Base-by-base conservation (phyloP, 2,113 vertebrate genomes). In the Otis tarda region DNA sequence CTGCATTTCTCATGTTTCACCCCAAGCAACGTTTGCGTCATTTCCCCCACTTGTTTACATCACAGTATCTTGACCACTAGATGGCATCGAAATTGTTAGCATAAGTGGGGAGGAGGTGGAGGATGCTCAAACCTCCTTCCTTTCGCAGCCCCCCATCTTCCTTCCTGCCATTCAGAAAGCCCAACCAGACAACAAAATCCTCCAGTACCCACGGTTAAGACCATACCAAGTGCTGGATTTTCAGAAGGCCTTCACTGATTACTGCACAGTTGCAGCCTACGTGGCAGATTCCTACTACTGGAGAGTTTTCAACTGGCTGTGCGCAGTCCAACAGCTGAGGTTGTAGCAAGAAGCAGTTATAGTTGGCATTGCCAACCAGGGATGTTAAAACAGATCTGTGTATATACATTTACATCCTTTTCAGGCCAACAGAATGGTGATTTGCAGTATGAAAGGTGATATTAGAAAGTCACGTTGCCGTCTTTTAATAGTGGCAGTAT, bases 31-130 rank as follows among this genome's bases (percentile, higher is more conserved):
- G 52, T 39, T 81, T 86, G 16, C 2, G 1, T 14, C 52, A 68
- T 28, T 83, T 81, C 25, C 39, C 31, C 33, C 37, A 22, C 6
- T 37, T 70, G 70, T 92, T 87, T 52, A 35, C 49, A 37, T 53
- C 67, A 23, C 11, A 8, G 55, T 69, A 12, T 14, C 78, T 65
- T 83, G 77, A 69, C 93, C 91, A 53, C 90, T 93, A 96, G 94
- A 41, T 87, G 95, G 93, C 95, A 95, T 89, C 89, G 81, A 43
- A 55, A 92, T 84, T 78, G 68, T 43, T 70, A 75, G 57, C 31
- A 63, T 88, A 55, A 69, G n/a, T 35, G 64, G 30, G 33, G 45
- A 65, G 39, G 33, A 93, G 61, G 24, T 21, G n/a, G 49, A 70
- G 24, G 19, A 21, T 35, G 45, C 47, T 83, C 39, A 70, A 19